Conservation (phyloP, 2,113 vertebrate genomes). For the Gymnocephalus cernua region DNA sequence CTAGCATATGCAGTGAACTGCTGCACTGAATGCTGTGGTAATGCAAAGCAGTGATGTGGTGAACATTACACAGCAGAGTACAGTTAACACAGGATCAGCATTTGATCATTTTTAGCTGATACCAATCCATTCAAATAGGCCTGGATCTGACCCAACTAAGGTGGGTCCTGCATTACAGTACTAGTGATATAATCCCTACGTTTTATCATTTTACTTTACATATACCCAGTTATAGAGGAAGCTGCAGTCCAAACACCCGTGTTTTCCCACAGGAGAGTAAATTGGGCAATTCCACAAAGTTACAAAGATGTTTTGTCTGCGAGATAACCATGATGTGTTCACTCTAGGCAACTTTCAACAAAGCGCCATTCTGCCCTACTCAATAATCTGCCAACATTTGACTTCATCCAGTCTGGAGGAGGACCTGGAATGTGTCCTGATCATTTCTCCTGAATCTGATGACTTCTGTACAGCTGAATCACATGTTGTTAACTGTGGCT, state of each 20-base stretch:
- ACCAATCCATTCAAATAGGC: neutral
- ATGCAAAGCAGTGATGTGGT: neutral
- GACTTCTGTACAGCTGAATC: slow-evolving; percentile 40
- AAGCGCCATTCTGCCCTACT: slow-evolving; percentile 41
- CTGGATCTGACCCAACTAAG: neutral
- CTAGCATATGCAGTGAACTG: neutral
- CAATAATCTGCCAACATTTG: slow-evolving; percentile 45
- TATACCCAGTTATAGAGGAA: neutral
- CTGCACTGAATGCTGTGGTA: neutral
- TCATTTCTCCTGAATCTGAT: slow-evolving; percentile 56
- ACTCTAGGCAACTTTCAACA: slow-evolving; percentile 27
- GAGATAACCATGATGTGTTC: neutral
- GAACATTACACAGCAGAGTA: neutral
- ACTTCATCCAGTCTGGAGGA: slow-evolving; percentile 52
- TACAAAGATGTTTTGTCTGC: slow-evolving; percentile 31
- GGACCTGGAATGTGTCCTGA: slow-evolving; percentile 58
- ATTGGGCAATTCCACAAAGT: slow-evolving; percentile 6
- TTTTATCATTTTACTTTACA: neutral
- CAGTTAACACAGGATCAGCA: neutral
- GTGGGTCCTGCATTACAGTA: neutral
- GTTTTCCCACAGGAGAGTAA: slow-evolving; percentile 4
- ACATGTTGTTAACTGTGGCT: slow-evolving; percentile 50
- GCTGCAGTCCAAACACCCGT: neutral
- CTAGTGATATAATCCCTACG: neutral
- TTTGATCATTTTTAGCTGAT: neutral